These are phyloP conservation scores for Oophaga pumilio DNA, from an alignment of 2,113 vertebrate genomes.

Conservation along the genomic window DNA sequence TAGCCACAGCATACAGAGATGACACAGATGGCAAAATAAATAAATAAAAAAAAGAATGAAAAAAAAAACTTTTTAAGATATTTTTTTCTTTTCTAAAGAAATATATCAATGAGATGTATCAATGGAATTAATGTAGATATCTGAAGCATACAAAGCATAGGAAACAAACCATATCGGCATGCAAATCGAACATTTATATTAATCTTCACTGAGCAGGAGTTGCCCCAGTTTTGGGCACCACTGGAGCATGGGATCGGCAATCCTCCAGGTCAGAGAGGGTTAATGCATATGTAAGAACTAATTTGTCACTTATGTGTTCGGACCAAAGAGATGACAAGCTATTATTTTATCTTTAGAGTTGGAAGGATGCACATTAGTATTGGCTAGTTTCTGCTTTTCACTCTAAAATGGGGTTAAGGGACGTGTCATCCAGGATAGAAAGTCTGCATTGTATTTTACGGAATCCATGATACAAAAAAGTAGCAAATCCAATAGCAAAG, in stretches of 20 bases:
- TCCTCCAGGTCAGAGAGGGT: slow-evolving; percentile 36
- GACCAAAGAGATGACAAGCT: slow-evolving; percentile 26
- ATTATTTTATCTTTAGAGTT: slow-evolving; percentile 23
- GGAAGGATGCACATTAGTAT: not conserved
- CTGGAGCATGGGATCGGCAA: slow-evolving; percentile 34
- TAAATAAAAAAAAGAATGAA: too few relatives aligned
- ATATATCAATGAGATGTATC: not conserved
- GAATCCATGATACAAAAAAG: too few relatives aligned
- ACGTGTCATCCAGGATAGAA: too few relatives aligned
- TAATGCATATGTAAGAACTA: slow-evolving; percentile 34
- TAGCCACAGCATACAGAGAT: too few relatives aligned
- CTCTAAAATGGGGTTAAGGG: too few relatives aligned
- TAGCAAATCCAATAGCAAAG: not conserved
- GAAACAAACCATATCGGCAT: slow-evolving; percentile 11
- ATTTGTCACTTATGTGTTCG: slow-evolving; percentile 42
- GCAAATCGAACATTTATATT: slow-evolving; percentile 24
- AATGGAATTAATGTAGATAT: not conserved
- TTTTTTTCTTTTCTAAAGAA: too few relatives aligned
- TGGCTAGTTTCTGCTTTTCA: not conserved
- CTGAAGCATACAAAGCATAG: not conserved
- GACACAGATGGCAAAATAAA: too few relatives aligned
- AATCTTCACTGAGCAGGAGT: slow-evolving; percentile 9
- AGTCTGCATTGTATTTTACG: too few relatives aligned
- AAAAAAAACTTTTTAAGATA: too few relatives aligned
- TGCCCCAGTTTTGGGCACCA: slow-evolving; percentile 30